These are phyloP conservation scores for Parasteatoda lunata DNA, from an alignment of 2,888 invertebrate genomes.

Conservation along the genomic window DNA sequence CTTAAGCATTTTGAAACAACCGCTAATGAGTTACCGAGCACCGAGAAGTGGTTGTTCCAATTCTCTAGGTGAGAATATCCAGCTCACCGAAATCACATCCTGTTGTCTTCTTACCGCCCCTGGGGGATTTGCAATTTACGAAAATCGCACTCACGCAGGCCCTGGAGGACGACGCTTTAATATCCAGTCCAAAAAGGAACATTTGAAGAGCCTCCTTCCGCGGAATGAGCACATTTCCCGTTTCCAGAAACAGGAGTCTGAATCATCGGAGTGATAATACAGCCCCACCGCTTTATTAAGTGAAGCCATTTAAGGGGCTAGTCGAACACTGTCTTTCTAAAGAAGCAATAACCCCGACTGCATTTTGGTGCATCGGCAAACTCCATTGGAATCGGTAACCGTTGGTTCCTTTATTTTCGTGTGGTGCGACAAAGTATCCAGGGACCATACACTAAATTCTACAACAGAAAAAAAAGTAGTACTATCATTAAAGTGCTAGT, in stretches of 20 bases:
- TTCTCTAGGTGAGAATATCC: too few species aligned
- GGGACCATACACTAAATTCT: slow-evolving; percentile 26
- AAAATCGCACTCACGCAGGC: neutral
- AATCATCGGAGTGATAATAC: slow-evolving; percentile 59
- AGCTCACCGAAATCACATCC: too few species aligned
- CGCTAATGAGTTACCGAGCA: too few species aligned
- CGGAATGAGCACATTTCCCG: slow-evolving; percentile 29
- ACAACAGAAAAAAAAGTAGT: neutral
- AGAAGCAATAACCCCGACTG: slow-evolving; percentile 59
- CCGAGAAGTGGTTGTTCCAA: too few species aligned
- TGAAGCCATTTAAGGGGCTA: slow-evolving; percentile 60
- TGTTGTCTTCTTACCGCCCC: too few species aligned
- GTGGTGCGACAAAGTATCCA: slow-evolving; percentile 1
- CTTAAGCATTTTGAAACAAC: too few species aligned
- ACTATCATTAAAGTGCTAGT: neutral
- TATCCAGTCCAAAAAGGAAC: slow-evolving; percentile 12
- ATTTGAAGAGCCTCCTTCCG: neutral
- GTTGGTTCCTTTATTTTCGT: slow-evolving; percentile 23
- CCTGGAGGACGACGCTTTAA: neutral
- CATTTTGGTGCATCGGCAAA: slow-evolving; percentile 16
- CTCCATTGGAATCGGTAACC: slow-evolving; percentile 17
- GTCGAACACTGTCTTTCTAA: slow-evolving; percentile 33
- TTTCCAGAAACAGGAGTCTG: slow-evolving; percentile 25
- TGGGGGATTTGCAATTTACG: neutral
- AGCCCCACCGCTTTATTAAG: slow-evolving; percentile 57